Evolutionary conservation across 2,797 vertebrate species (phyloP).

Genomic region (Eidolon dupreanum): DNA sequence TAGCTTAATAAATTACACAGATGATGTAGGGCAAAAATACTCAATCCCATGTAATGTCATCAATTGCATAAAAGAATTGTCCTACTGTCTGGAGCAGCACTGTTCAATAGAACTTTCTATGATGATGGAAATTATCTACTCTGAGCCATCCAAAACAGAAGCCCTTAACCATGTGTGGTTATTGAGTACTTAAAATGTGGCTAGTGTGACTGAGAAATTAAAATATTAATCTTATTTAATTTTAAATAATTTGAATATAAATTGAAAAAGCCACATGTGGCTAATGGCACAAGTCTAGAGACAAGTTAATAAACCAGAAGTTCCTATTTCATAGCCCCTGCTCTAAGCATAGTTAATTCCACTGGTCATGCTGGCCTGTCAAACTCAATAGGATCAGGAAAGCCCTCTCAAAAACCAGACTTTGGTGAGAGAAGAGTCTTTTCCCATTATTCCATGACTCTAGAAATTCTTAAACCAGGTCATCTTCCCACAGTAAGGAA

Average conservation of each 20-base stretch:
- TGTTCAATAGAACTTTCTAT: not conserved
- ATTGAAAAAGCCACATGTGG: not conserved
- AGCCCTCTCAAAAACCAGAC: not conserved
- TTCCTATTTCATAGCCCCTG: not conserved
- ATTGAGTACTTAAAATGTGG: not conserved
- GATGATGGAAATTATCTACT: not conserved
- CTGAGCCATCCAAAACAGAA: not conserved
- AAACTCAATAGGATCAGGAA: not conserved
- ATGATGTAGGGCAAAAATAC: not conserved
- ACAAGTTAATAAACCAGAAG: not conserved
- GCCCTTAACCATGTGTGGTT: not conserved
- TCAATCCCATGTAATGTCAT: not conserved
- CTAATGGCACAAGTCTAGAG: not conserved
- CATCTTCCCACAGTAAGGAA: not conserved
- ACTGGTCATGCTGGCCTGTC: not conserved
- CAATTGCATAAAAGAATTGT: not conserved
- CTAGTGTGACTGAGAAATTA: not conserved
- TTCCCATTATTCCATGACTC: not conserved
- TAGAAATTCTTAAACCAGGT: not conserved
- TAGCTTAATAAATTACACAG: not conserved
- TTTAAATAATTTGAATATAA: not conserved
- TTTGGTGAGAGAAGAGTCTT: not conserved
- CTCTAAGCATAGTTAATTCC: not conserved
- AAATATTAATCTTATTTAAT: constrained; percentile 15
- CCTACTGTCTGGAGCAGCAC: not conserved